A percentile compares a stretch with the other conserved stretches of the same genome.
Conservation (phyloP, 2,888 invertebrate species). For the Phortica magna region DNA sequence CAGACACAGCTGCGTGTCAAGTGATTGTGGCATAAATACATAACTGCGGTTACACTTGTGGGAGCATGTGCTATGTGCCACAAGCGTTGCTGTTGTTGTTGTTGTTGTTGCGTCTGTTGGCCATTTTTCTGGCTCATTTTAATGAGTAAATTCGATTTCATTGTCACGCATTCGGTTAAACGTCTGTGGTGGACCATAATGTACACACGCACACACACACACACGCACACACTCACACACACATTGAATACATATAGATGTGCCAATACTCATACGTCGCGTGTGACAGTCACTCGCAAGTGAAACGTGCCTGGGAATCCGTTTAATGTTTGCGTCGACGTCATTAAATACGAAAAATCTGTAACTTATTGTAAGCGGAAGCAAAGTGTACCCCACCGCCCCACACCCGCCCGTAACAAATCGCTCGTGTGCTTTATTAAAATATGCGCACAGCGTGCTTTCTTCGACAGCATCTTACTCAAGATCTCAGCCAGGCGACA, state of each 20-base stretch:
- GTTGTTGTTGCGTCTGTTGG: neutral
- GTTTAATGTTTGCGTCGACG: constrained; percentile 31
- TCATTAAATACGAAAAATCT: constrained; percentile 10
- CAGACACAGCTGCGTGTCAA: neutral
- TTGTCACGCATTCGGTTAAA: constrained; percentile 59
- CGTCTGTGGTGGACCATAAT: constrained; percentile 20
- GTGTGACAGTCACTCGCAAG: constrained; percentile 48
- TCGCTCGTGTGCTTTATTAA: constrained; percentile 55
- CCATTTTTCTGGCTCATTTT: constrained; percentile 53
- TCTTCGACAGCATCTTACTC: neutral
- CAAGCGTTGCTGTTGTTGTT: neutral
- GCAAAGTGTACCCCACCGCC: constrained; percentile 15
- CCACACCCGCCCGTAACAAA: neutral
- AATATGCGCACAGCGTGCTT: constrained; percentile 62
- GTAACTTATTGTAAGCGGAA: constrained; percentile 30
- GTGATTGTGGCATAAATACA: neutral
- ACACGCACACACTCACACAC: neutral
- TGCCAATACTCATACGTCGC: constrained; percentile 60
- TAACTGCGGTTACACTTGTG: constrained; percentile 20
- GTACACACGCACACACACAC: neutral
- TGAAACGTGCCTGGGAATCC: constrained; percentile 68
- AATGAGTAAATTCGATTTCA: constrained; percentile 70
- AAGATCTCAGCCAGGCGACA: constrained; percentile 43
- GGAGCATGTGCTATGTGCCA: neutral
- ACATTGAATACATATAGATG: neutral